phyloP scores from a whole-genome alignment of 2,888 invertebrate species.

The Orthonevra nobilis region DNA sequence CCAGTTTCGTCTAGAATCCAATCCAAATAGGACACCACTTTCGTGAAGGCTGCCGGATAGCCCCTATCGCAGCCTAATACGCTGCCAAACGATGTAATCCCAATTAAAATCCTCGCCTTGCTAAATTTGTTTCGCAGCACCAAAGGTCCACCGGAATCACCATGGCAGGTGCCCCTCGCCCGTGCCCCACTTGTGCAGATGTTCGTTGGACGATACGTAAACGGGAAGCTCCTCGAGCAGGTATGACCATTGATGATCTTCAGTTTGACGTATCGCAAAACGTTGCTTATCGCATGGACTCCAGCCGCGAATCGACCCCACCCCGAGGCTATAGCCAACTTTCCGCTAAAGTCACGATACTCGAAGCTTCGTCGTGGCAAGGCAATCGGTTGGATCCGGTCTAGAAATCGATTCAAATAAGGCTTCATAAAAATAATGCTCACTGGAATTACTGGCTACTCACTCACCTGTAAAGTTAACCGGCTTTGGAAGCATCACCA shows the following conservation, averaged over 20 bases:
- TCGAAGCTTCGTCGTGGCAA: constrained; percentile 77
- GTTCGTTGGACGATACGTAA: constrained; percentile 78
- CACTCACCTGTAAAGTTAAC: constrained; percentile 76
- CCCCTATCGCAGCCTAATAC: constrained; percentile 74
- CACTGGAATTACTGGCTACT: not conserved
- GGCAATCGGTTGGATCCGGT: constrained; percentile 78
- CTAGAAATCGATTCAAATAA: constrained; percentile 72
- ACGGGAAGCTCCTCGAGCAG: constrained; percentile 79
- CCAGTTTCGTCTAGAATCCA: constrained; percentile 78
- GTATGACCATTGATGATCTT: constrained; percentile 78
- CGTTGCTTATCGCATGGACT: constrained; percentile 78
- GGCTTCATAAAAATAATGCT: not conserved
- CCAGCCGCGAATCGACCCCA: constrained; percentile 81
- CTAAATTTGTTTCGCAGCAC: constrained; percentile 76
- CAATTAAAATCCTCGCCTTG: constrained; percentile 74
- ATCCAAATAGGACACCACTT: constrained; percentile 78
- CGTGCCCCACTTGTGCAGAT: constrained; percentile 79
- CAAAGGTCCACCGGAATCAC: constrained; percentile 80
- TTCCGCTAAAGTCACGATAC: constrained; percentile 77
- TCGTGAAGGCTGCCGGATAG: constrained; percentile 79
- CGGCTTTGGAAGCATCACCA: constrained; percentile 76
- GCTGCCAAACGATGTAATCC: constrained; percentile 76
- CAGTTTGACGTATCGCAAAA: constrained; percentile 79
- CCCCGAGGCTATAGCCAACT: constrained; percentile 79
- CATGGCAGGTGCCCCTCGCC: constrained; percentile 80